Evolutionary conservation across 1,140 invertebrate genomes (phyloP), one percentile per base, ranked within the genome.

Genomic region (Lethrus apterus): DNA sequence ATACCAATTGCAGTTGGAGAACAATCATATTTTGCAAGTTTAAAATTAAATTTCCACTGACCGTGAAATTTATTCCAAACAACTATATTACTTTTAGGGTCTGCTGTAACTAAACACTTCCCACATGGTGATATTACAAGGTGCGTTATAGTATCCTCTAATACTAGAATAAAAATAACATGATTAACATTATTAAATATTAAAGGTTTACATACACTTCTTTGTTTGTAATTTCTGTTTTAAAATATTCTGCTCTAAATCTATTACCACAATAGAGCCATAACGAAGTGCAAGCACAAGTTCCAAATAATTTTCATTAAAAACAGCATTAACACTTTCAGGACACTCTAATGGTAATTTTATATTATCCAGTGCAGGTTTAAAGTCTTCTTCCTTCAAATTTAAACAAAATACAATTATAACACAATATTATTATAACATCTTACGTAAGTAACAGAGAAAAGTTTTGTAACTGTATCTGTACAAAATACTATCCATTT

Each of bases 401-500:
- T 5, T 26, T 9, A 26, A 42, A 29, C 13, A 15, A 5, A 7
- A 23, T 26, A 19, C 24, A 18, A 14, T 11, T 42, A 42, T 11
- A 14, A 11, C 40, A 15, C 2, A 14, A 15, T 20, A 29, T 14
- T n/a, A n/a, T n/a, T n/a, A n/a, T n/a, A n/a, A n/a, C 3, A 26
- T 66, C 66, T 66, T 59, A 73, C 70, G 30, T 75, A 63, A 30
- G 75, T 71, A 50, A 87, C 77, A 52, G 76, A 74, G 56, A 83
- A 84, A 20, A 90, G 65, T 45, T 81, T 74, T 11, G 87, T 56
- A 26, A 76, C 68, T 30, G 61, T 70, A 18, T 77, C 67, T 1
- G 86, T 89, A 0, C 84, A 83, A 62, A 87, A 89, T 8, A 81
- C 77, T 17, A 93, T 74, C 60, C 77, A 78, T 41, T 77, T 73